phyloP scores from a whole-genome alignment of 2,888 invertebrate species.

The Epicampocera succincta region DNA sequence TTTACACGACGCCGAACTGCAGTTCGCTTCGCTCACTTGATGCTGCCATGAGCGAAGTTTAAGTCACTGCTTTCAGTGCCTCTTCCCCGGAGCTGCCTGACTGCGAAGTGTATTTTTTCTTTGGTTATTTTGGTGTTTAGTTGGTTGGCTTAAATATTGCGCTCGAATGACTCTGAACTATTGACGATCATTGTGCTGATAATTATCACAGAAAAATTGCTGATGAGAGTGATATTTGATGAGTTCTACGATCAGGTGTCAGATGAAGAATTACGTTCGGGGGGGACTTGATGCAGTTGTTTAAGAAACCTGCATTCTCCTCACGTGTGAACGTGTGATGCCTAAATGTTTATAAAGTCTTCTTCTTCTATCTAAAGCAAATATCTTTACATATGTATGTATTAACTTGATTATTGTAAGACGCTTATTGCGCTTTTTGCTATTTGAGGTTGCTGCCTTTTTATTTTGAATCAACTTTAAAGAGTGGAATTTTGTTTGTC shows the following conservation, averaged over 20 bases:
- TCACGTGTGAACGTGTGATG: no score
- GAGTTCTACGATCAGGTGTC: constrained; percentile 18
- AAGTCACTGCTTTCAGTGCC: constrained; percentile 30
- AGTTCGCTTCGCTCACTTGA: neutral
- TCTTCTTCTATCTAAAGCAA: no score
- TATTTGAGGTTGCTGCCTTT: no score
- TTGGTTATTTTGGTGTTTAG: constrained; percentile 46
- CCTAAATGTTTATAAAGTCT: no score
- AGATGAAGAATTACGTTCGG: no score
- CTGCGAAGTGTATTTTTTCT: neutral
- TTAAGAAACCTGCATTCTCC: no score
- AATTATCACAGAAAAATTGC: constrained; percentile 8
- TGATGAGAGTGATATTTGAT: constrained; percentile 21
- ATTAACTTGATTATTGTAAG: no score
- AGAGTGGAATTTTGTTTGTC: no score
- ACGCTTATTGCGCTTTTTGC: no score
- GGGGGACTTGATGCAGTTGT: no score
- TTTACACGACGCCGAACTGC: constrained; percentile 20
- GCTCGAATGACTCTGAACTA: constrained; percentile 61
- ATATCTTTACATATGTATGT: no score
- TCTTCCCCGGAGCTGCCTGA: neutral
- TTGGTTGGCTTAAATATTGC: constrained; percentile 60
- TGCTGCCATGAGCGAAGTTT: constrained; percentile 4
- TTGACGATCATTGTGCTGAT: constrained; percentile 38
- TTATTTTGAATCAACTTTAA: no score